Conservation (phyloP, 2,113 vertebrate genomes). For the Bucco capensis region DNA sequence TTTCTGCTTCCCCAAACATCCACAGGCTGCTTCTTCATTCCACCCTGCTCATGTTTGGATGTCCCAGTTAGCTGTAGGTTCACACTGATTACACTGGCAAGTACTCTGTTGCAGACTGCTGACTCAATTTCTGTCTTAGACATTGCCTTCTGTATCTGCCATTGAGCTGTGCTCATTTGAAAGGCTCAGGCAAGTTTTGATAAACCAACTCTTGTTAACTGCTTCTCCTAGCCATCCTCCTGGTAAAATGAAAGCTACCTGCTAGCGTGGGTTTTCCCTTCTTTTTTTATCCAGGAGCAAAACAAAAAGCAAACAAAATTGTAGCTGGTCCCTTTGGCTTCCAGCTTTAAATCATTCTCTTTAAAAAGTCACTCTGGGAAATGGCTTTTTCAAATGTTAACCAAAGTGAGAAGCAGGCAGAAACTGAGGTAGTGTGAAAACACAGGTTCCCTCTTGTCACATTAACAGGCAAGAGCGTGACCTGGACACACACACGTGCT, state of each 20-base stretch:
- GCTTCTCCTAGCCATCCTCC: constrained; percentile 30
- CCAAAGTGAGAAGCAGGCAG: constrained; percentile 49
- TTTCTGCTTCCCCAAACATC: constrained; percentile 32
- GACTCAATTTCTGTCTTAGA: constrained; percentile 69
- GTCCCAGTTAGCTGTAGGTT: constrained; percentile 56
- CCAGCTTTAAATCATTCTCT: constrained; percentile 60
- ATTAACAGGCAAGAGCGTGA: no score
- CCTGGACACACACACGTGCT: neutral
- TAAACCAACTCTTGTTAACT: constrained; percentile 56
- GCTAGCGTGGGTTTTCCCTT: neutral
- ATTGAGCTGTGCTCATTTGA: constrained; percentile 60
- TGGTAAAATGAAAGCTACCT: constrained; percentile 42
- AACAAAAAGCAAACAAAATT: constrained; percentile 45
- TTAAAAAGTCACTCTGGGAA: constrained; percentile 50
- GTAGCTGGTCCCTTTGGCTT: constrained; percentile 43
- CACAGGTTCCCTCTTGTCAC: neutral
- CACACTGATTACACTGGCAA: constrained; percentile 61
- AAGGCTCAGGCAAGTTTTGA: constrained; percentile 64
- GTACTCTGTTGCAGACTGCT: constrained; percentile 62
- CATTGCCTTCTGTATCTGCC: constrained; percentile 53
- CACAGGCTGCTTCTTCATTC: constrained; percentile 38
- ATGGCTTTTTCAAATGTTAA: constrained; percentile 59
- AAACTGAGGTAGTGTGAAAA: constrained; percentile 34
- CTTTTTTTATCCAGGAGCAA: neutral
- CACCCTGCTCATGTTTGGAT: constrained; percentile 4